phyloP scores from a whole-genome alignment of 2,797 vertebrate species.

The Crenichthys baileyi region DNA sequence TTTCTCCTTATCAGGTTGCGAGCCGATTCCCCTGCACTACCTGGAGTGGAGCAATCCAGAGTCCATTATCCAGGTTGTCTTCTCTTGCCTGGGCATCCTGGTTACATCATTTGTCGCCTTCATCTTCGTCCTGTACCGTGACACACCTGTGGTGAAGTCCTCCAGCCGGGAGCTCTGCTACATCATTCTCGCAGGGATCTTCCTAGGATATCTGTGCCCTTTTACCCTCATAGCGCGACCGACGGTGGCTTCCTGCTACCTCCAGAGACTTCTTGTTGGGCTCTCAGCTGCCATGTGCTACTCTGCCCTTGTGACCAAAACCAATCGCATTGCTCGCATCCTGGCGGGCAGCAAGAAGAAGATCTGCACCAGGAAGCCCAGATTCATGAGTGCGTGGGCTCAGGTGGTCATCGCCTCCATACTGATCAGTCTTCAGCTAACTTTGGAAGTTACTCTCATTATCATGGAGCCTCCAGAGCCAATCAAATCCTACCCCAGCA shows the following conservation, averaged over 20 bases:
- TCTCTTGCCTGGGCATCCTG: conserved; percentile 95
- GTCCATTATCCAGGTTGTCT: conserved; percentile 94
- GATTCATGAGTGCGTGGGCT: conserved; percentile 98
- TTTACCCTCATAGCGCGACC: conserved; percentile 97
- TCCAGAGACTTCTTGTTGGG: conserved; percentile 95
- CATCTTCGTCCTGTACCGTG: conserved; percentile 94
- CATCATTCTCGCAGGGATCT: conserved; percentile 97
- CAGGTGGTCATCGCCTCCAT: conserved; percentile 94
- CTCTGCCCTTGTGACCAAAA: conserved; percentile 96
- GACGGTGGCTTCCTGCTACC: conserved; percentile 92
- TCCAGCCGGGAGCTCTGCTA: conserved; percentile 98
- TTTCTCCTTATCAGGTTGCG: conserved; percentile 83
- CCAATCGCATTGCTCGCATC: conserved; percentile 97
- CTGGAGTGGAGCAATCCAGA: conserved; percentile 97
- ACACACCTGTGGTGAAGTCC: conserved; percentile 98
- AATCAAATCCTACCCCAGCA: conserved; percentile 94
- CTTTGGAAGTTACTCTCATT: conserved; percentile 90
- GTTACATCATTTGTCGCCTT: conserved; percentile 96
- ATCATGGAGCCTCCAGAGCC: conserved; percentile 95
- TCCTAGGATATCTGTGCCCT: conserved; percentile 95
- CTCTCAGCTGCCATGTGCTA: conserved; percentile 98
- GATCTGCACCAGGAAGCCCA: conserved; percentile 95
- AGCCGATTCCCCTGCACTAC: conserved; percentile 89
- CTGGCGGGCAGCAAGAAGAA: conserved; percentile 99
- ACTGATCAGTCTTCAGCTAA: conserved; percentile 93